Conservation (phyloP, 2,113 vertebrate genomes). For the Oriolus oriolus region DNA sequence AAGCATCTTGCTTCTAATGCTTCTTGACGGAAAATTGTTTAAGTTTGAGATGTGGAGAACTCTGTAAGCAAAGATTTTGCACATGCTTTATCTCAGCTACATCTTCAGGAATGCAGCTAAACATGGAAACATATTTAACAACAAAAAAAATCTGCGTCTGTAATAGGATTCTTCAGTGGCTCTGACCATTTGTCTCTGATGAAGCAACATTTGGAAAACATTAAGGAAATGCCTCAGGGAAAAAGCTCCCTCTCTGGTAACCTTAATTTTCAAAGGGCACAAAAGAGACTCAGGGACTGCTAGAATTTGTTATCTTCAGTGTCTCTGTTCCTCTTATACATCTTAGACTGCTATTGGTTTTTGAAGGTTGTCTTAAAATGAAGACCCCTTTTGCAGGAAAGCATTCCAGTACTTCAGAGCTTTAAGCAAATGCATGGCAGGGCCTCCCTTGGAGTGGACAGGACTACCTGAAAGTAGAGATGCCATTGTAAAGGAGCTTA, state of each 20-base stretch:
- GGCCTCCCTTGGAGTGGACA: not conserved
- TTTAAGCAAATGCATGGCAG: not conserved
- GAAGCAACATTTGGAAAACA: slow-evolving; percentile 8
- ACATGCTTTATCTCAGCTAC: not conserved
- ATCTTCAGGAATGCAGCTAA: not conserved
- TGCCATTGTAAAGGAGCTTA: not conserved
- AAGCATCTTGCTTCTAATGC: not conserved
- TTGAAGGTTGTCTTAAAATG: not conserved
- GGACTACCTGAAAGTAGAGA: not conserved
- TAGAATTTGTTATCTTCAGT: not conserved
- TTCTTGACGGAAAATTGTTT: not conserved
- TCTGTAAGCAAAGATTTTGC: not conserved
- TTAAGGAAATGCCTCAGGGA: not conserved
- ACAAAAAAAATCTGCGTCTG: not conserved
- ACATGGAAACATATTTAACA: not conserved
- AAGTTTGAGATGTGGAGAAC: not conserved
- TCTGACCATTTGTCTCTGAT: not conserved
- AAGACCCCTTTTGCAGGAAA: not conserved
- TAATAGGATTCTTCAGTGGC: not conserved
- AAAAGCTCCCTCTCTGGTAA: not conserved
- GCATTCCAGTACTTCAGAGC: not conserved
- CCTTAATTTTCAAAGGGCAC: not conserved
- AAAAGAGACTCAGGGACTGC: not conserved
- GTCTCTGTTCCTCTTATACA: not conserved
- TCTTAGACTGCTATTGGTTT: not conserved